Percentiles rank a stretch among this genome's conserved stretches.
phyloP scores from a whole-genome alignment of 1,140 invertebrate genomes.

The Cydia amplana region DNA sequence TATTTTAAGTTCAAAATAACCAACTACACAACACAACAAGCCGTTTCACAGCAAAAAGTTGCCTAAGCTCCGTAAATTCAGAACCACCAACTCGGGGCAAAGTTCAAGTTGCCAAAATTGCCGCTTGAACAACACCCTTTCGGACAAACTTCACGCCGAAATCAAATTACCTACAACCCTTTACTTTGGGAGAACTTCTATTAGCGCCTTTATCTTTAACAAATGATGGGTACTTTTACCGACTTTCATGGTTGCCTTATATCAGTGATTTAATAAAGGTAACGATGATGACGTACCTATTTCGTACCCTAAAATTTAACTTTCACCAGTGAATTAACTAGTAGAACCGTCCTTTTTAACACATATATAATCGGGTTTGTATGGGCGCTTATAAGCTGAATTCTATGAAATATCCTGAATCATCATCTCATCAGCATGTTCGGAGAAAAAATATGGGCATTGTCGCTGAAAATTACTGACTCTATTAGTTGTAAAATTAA shows the following conservation, averaged over 20 bases:
- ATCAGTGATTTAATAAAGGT: not conserved
- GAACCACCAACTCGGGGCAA: slow-evolving; percentile 6
- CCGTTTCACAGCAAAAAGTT: slow-evolving; percentile 16
- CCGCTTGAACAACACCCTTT: slow-evolving; percentile 31
- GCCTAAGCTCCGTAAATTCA: slow-evolving; percentile 50
- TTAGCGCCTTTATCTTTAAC: slow-evolving; percentile 54
- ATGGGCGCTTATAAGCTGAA: too few species aligned
- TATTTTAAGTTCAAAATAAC: not conserved
- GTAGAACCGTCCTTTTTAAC: too few species aligned
- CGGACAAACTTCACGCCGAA: slow-evolving; percentile 19
- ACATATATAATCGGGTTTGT: too few species aligned
- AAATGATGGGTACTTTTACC: slow-evolving; percentile 4
- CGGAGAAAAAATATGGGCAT: not conserved
- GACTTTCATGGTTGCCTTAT: not conserved
- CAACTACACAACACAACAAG: slow-evolving; percentile 9
- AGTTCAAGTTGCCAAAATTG: slow-evolving; percentile 25
- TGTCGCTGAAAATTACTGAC: not conserved
- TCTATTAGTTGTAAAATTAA: not conserved
- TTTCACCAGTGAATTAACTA: too few species aligned
- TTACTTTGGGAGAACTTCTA: slow-evolving; percentile 58
- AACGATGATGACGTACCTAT: not conserved
- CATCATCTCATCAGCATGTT: too few species aligned
- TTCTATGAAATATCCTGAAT: too few species aligned
- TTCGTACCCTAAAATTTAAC: not conserved
- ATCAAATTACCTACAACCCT: slow-evolving; percentile 38